Percentiles rank a stretch among this genome's conserved stretches.
phyloP scores from a whole-genome alignment of 2,113 vertebrate genomes.

The Festucalex cinctus region DNA sequence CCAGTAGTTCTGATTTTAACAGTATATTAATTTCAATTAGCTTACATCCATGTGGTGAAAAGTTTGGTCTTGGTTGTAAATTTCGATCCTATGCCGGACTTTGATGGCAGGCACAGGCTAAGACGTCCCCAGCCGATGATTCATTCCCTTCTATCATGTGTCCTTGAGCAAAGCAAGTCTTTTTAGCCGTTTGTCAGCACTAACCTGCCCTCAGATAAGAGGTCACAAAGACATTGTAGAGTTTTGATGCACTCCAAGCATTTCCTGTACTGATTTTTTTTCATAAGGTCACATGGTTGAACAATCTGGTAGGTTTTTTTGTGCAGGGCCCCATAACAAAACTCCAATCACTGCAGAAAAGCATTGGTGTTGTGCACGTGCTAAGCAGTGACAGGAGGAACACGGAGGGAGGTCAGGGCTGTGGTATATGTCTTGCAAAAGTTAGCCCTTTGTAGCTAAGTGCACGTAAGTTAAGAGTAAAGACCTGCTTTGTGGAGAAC shows the following conservation, averaged over 20 bases:
- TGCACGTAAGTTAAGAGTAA: background rate
- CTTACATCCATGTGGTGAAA: conserved; percentile 64
- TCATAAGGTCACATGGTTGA: background rate
- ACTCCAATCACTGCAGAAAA: conserved; percentile 9
- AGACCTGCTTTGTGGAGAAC: background rate
- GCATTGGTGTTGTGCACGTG: conserved; percentile 7
- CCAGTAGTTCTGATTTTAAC: conserved; percentile 6
- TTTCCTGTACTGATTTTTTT: background rate
- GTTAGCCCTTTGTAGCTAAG: background rate
- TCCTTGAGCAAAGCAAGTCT: conserved; percentile 43
- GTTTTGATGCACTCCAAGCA: conserved; percentile 1
- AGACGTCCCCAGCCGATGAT: conserved; percentile 35
- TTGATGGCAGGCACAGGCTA: conserved; percentile 22
- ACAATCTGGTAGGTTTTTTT: conserved; percentile 5
- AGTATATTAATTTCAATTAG: conserved; percentile 57
- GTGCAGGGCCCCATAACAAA: conserved; percentile 12
- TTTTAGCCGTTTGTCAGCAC: conserved; percentile 19
- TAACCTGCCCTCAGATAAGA: background rate
- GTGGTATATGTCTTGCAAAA: background rate
- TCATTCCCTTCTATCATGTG: conserved; percentile 22
- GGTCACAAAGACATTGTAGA: conserved; percentile 16
- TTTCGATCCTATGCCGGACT: conserved; percentile 42
- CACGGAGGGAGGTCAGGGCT: conserved; percentile 10
- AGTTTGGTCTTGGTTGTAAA: conserved; percentile 52
- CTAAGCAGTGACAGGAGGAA: conserved; percentile 5